A percentile compares a stretch with the other conserved stretches of the same genome.
Conservation (phyloP, 1,140 invertebrate genomes). For the Vanessa tameamea region DNA sequence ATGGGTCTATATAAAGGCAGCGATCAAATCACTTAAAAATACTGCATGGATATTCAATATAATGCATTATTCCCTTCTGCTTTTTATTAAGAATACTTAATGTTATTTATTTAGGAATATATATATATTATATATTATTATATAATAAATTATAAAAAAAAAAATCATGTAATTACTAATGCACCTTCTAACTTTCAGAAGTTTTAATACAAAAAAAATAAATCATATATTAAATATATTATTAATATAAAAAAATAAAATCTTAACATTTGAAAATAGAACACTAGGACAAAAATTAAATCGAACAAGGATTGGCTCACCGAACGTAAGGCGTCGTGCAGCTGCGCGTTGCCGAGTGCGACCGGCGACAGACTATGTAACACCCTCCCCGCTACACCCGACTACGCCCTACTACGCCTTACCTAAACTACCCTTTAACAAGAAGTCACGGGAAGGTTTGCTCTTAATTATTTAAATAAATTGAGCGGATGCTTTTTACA, state of each 20-base stretch:
- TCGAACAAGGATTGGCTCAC: conserved; percentile 50
- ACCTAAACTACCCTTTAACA: conserved; percentile 48
- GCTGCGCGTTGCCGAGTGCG: conserved; percentile 60
- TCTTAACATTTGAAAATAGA: background rate
- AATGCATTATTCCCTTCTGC: background rate
- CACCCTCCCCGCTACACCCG: conserved; percentile 44
- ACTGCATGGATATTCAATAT: background rate
- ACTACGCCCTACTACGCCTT: conserved; percentile 52
- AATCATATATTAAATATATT: background rate
- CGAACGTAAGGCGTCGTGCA: conserved; percentile 49
- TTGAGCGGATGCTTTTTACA: conserved; percentile 13
- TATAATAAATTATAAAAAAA: no score
- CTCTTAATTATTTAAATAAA: conserved; percentile 8
- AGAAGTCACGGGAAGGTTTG: conserved; percentile 19
- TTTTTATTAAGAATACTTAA: no score
- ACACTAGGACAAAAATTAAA: conserved; percentile 31
- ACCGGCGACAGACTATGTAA: conserved; percentile 44
- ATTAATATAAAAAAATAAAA: background rate
- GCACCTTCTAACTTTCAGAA: no score
- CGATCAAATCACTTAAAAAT: conserved; percentile 5
- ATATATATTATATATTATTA: no score
- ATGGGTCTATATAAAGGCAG: conserved; percentile 26
- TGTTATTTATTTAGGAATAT: no score
- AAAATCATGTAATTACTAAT: no score
- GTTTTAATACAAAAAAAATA: background rate